Conservation (phyloP, 2,113 vertebrate species). For the Saimiri boliviensis region DNA sequence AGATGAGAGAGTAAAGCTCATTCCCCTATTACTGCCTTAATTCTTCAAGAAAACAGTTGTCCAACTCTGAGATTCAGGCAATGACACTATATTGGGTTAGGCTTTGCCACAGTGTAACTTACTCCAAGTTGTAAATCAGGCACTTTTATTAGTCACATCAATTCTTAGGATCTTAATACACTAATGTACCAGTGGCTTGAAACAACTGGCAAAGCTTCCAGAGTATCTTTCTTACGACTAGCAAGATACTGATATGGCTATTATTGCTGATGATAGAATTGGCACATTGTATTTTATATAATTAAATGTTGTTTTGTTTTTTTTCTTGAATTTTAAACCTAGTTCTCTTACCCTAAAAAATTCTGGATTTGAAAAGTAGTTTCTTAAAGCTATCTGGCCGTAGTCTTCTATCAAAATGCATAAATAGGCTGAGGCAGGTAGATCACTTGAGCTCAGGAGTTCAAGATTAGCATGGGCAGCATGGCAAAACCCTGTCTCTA, state of each 20-base stretch:
- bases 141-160: not conserved
- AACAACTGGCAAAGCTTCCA: conserved; percentile 8
- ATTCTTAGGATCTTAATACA: not conserved
- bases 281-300: not conserved
- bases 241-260: not conserved
- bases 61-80: not conserved
- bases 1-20: not conserved
- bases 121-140: not conserved
- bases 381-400: not conserved
- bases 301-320: not conserved
- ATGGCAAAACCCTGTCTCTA: no score
- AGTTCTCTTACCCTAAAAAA: conserved; percentile 15
- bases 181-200: not conserved
- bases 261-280: not conserved
- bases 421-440: not conserved
- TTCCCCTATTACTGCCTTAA: not conserved
- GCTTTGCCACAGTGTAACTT: not conserved
- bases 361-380: conserved; percentile 9
- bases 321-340: conserved; percentile 7
- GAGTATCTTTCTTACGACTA: not conserved
- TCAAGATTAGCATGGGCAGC: no score
- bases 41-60: conserved; percentile 16
- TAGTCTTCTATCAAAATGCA: conserved; percentile 3
- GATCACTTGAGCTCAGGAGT: no score
- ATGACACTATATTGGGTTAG: not conserved